Percentiles rank a stretch among this genome's conserved stretches.
Conservation (phyloP, 2,888 invertebrate species). For the Erebia aethiops region DNA sequence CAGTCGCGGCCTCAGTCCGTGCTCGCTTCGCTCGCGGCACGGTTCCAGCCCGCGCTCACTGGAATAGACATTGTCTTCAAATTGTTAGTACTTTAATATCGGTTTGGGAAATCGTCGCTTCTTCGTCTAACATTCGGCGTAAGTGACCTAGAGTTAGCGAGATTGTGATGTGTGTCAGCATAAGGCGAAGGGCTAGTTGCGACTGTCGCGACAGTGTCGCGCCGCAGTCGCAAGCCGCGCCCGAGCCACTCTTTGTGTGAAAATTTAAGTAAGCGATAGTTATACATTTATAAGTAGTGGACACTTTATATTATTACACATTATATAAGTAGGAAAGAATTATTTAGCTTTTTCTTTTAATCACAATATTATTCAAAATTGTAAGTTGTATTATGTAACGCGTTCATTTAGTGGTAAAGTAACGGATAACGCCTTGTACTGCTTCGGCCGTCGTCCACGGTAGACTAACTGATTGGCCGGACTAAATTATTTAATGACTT, state of each 20-base stretch:
- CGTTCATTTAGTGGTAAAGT: constrained; percentile 75
- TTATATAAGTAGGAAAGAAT: constrained; percentile 82
- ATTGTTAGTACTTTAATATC: constrained; percentile 69
- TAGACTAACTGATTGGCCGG: constrained; percentile 74
- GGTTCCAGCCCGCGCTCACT: constrained; percentile 38
- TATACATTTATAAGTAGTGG: constrained; percentile 82
- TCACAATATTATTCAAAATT: constrained; percentile 83
- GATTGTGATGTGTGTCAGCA: constrained; percentile 66
- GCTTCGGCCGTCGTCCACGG: constrained; percentile 67
- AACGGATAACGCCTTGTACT: constrained; percentile 62
- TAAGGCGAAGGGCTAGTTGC: constrained; percentile 46
- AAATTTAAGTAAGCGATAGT: constrained; percentile 80
- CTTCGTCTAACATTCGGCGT: constrained; percentile 72
- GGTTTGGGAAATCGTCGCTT: constrained; percentile 74
- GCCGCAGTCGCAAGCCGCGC: constrained; percentile 29
- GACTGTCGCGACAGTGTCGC: constrained; percentile 22
- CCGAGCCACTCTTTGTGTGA: constrained; percentile 75
- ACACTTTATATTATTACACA: constrained; percentile 83
- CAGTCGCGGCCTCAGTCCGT: constrained; percentile 18
- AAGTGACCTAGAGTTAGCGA: constrained; percentile 71
- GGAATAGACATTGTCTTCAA: constrained; percentile 52
- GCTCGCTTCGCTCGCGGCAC: constrained; percentile 2
- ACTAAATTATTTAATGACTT: constrained; percentile 83
- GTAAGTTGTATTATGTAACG: constrained; percentile 80
- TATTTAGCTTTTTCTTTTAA: constrained; percentile 82